Evolutionary conservation across 2,113 vertebrate species (phyloP), one percentile per base, ranked within the genome.

Genomic region (Mesocricetus auratus): DNA sequence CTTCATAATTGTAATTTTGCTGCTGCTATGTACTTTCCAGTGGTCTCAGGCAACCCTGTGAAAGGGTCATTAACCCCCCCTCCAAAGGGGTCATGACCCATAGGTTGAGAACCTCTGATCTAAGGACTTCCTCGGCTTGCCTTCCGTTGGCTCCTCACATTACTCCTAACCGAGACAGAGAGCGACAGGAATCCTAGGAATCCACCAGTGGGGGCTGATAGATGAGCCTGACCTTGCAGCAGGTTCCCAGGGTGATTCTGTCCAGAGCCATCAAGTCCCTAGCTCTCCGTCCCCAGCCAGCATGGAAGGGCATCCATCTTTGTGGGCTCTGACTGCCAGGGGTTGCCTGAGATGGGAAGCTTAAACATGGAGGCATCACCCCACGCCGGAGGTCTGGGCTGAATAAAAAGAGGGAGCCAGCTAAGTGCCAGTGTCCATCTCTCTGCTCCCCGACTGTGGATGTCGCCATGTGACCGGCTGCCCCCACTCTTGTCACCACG

Each of bases 381-480:
- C 13, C 0, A 7, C 42, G 42, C 42, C 33, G 9, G 42, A 33
- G 29, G 26, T 47, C 39, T 66, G 29, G 42, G 21, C 42, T 47
- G 42, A 33, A 33, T 3, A 33, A 6, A 6, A 4, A 10, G 42
- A 33, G 42, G 11, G 45, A 6, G 39, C 5, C 0, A 62, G 24
- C 24, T 26, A 22, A 29, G n/a, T 4, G 0, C 56, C 60, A 83
- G 58, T 2, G 19, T 31, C 15, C 36, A 58, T 82, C 79, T 82
- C 79, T 31, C 39, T 17, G 82, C 82, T 66, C 33, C 29, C 83
- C 33, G 83, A 36, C 16, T 2, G 1, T 21, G 39, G 26, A 9
- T 11, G 9, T 29, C n/a, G n/a, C n/a, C 11, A 31, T 85, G 26
- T 85, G 82, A 45, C 15, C 16, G 19, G 58, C 26, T 45, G 3